Conservation (phyloP, 2,888 invertebrate genomes). For the Amiota minor region DNA sequence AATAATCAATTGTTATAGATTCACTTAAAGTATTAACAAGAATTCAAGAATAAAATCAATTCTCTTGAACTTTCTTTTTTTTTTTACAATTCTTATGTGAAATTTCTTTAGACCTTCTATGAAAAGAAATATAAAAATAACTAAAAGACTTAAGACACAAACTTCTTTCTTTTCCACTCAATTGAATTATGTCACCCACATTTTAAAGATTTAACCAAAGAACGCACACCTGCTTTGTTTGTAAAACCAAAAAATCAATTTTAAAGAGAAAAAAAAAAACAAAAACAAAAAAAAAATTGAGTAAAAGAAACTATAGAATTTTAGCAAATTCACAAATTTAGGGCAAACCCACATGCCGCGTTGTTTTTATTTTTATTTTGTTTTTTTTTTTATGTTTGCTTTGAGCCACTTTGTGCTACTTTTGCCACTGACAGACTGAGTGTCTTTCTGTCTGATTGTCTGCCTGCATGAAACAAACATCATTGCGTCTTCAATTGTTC, state of each 20-base stretch:
- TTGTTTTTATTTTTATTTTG: not conserved
- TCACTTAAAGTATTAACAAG: no score
- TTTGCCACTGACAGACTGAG: no score
- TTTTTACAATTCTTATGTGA: no score
- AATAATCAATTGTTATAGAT: no score
- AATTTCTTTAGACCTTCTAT: no score
- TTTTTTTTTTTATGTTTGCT: not conserved
- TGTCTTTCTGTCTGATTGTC: no score
- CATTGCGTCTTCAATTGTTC: not conserved
- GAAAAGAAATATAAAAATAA: not conserved
- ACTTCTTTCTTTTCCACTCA: not conserved
- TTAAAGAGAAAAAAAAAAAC: constrained; percentile 12
- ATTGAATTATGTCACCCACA: constrained; percentile 1
- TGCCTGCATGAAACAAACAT: not conserved
- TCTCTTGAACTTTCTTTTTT: no score
- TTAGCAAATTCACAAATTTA: constrained; percentile 29
- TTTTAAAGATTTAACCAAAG: not conserved
- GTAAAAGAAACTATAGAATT: constrained; percentile 6
- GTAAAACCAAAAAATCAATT: not conserved
- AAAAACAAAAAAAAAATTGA: constrained; percentile 1
- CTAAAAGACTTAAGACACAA: constrained; percentile 6
- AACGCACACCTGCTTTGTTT: not conserved
- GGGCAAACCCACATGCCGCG: constrained; percentile 29
- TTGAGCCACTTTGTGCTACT: no score
- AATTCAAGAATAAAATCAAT: no score